These are phyloP conservation scores for Calcarius lapponicus DNA, from an alignment of 2,797 vertebrate species.

Conservation along the genomic window DNA sequence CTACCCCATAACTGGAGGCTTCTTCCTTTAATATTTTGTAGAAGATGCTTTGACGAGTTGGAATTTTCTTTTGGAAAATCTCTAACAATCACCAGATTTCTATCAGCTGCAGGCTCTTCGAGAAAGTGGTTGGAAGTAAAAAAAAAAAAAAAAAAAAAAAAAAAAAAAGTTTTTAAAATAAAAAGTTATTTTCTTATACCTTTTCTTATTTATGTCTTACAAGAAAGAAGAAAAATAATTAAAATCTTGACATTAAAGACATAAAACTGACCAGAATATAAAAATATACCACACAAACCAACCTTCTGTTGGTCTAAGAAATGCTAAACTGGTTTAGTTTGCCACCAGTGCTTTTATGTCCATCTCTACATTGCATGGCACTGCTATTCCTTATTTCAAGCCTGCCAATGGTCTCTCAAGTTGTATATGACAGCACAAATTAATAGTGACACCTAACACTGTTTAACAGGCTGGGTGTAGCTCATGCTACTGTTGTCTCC, in stretches of 20 bases:
- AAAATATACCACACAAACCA: not conserved
- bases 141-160: too few relatives aligned
- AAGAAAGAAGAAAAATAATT: not conserved
- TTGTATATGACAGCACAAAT: not conserved
- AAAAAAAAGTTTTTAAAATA: too few relatives aligned
- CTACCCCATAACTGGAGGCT: not conserved
- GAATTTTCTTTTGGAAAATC: not conserved
- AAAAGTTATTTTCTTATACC: not conserved
- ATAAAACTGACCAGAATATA: not conserved
- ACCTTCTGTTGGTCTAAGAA: not conserved
- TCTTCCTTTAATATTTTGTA: not conserved
- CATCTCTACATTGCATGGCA: not conserved
- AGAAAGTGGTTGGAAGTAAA: not conserved
- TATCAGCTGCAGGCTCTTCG: not conserved
- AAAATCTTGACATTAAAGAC: not conserved
- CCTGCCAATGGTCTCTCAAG: not conserved
- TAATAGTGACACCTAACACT: not conserved
- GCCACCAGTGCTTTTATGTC: not conserved
- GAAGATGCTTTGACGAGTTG: not conserved
- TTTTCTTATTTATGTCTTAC: not conserved
- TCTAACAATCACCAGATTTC: not conserved
- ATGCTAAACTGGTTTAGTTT: not conserved
- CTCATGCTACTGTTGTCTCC: not conserved
- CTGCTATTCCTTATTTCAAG: not conserved
- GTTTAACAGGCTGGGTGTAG: not conserved